phyloP scores from a whole-genome alignment of 2,888 invertebrate genomes.

The Nephrotoma flavescens region DNA sequence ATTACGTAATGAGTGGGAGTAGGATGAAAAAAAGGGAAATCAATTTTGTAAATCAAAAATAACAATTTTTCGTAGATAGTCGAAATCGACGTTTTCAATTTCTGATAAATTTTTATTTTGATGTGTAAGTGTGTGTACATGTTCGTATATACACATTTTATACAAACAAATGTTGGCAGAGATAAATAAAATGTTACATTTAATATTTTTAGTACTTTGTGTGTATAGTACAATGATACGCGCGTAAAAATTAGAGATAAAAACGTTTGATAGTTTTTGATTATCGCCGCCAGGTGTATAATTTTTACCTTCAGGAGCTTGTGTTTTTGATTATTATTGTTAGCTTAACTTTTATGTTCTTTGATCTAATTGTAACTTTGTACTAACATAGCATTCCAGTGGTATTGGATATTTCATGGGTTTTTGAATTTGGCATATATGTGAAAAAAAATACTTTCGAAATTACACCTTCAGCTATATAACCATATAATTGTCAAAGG shows the following conservation, averaged over 20 bases:
- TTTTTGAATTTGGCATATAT: too few relatives aligned
- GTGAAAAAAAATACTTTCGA: too few relatives aligned
- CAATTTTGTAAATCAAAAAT: not conserved
- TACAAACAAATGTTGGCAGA: not conserved
- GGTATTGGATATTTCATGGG: too few relatives aligned
- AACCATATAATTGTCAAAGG: too few relatives aligned
- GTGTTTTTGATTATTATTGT: not conserved
- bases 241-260: not conserved
- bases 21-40: not conserved
- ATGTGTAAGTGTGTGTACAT: not conserved
- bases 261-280: not conserved
- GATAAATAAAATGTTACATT: not conserved
- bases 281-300: not conserved
- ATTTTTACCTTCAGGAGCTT: not conserved
- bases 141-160: not conserved
- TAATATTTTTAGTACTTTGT: not conserved
- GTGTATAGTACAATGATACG: not conserved
- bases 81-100: not conserved
- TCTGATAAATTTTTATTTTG: not conserved
- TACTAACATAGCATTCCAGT: too few relatives aligned
- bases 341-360: not conserved
- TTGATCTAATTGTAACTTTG: too few relatives aligned
- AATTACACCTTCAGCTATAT: too few relatives aligned
- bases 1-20: not conserved
- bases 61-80: not conserved